Conservation (phyloP, 1,140 invertebrate genomes). For the Monochamus saltuarius region DNA sequence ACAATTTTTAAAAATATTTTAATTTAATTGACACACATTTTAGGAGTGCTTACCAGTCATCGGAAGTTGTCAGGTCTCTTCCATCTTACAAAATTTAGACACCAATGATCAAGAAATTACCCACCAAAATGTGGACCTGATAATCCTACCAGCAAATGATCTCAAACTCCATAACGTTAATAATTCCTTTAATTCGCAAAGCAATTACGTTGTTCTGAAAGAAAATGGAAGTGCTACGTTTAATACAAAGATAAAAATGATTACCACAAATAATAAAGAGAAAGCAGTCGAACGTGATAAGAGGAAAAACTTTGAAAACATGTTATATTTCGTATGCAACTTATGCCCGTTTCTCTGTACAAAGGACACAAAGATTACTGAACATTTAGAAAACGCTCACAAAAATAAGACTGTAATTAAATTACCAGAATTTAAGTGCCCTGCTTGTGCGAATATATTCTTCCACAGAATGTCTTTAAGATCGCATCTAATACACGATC, state of each 20-base stretch:
- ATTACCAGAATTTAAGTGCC: slow-evolving; percentile 43
- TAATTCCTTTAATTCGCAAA: slow-evolving; percentile 23
- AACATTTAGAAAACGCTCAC: slow-evolving; percentile 45
- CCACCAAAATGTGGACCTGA: slow-evolving; percentile 37
- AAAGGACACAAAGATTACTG: slow-evolving; percentile 42
- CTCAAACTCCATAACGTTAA: slow-evolving; percentile 32
- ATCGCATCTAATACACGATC: slow-evolving; percentile 54
- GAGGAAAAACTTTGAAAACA: slow-evolving; percentile 36
- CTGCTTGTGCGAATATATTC: slow-evolving; percentile 56
- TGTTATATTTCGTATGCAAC: slow-evolving; percentile 46
- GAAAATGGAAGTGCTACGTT: slow-evolving; percentile 24
- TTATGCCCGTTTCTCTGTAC: slow-evolving; percentile 47
- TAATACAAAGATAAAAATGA: slow-evolving; percentile 20
- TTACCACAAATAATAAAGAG: slow-evolving; percentile 10
- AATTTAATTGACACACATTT: slow-evolving; percentile 20
- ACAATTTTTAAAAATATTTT: neutral
- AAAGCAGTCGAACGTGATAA: slow-evolving; percentile 24
- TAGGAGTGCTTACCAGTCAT: slow-evolving; percentile 46
- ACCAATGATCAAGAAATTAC: slow-evolving; percentile 19
- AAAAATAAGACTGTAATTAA: slow-evolving; percentile 41
- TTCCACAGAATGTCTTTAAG: slow-evolving; percentile 51
- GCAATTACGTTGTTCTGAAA: slow-evolving; percentile 40
- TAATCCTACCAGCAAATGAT: slow-evolving; percentile 38
- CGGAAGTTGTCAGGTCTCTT: slow-evolving; percentile 43
- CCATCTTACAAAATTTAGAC: slow-evolving; percentile 45